These are phyloP conservation scores for Lasiurus borealis DNA, from an alignment of 2,113 vertebrate genomes.

Conservation along the genomic window DNA sequence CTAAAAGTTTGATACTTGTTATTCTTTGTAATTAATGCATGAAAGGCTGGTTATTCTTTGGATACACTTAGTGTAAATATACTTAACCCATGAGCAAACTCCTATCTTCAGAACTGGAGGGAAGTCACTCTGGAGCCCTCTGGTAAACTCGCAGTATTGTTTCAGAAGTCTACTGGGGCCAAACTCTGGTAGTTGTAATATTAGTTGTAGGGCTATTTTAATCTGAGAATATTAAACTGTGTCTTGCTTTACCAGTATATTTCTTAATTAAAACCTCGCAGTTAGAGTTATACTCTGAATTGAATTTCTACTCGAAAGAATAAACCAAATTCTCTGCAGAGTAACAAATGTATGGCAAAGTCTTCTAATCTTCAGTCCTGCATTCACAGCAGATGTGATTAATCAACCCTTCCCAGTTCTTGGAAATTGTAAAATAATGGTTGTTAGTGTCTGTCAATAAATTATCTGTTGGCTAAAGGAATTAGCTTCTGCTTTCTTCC, in stretches of 20 bases:
- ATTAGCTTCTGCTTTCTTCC: slow-evolving; percentile 16
- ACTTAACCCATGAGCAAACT: neutral
- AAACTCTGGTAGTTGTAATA: neutral
- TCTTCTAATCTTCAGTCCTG: neutral
- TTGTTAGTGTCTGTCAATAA: neutral
- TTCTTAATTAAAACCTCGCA: neutral
- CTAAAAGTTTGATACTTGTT: neutral
- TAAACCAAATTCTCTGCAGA: slow-evolving; percentile 16
- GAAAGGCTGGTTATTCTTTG: slow-evolving; percentile 5
- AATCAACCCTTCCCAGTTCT: neutral
- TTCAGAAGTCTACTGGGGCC: neutral
- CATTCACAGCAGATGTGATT: neutral
- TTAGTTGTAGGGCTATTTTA: neutral
- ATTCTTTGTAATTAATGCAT: neutral
- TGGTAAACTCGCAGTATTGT: neutral
- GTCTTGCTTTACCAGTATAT: neutral
- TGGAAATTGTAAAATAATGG: neutral
- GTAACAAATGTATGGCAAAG: neutral
- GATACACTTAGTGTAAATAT: neutral
- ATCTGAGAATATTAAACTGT: neutral
- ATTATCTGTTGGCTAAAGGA: neutral
- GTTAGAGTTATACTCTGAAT: neutral
- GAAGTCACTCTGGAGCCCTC: neutral
- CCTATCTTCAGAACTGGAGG: neutral
- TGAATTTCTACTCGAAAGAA: neutral